Conservation (phyloP, 2,113 vertebrate species). For the Caretta caretta region DNA sequence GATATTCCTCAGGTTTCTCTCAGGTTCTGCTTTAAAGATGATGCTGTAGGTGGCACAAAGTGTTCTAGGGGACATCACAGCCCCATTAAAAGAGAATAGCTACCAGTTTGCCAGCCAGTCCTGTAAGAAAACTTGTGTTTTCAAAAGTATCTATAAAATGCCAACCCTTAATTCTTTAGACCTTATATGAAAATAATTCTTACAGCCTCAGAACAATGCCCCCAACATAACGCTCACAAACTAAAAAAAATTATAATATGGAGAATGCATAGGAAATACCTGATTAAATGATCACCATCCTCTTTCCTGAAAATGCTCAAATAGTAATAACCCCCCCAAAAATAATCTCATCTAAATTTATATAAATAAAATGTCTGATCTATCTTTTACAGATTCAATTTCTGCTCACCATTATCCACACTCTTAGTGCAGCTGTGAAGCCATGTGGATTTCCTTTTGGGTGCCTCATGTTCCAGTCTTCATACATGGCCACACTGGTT, state of each 20-base stretch:
- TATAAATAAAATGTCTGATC: rapidly evolving
- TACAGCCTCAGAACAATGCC: neutral
- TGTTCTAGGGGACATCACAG: rapidly evolving
- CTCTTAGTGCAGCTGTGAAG: conserved; percentile 84
- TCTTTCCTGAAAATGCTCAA: neutral
- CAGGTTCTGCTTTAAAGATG: neutral
- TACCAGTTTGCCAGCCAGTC: neutral
- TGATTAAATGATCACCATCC: neutral
- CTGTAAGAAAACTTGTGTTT: neutral
- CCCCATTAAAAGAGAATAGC: rapidly evolving
- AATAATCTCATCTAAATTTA: neutral
- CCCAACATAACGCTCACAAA: neutral
- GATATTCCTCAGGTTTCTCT: neutral
- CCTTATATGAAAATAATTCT: neutral
- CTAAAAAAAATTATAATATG: neutral
- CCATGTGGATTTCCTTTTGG: conserved; percentile 90
- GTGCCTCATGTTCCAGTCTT: conserved; percentile 90
- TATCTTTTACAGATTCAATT: conserved; percentile 84
- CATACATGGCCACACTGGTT: conserved; percentile 89
- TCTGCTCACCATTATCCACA: conserved; percentile 88
- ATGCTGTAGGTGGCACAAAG: rapidly evolving
- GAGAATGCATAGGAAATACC: neutral
- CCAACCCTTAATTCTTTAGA: rapidly evolving
- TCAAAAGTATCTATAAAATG: neutral
- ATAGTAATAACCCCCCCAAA: neutral